These are phyloP conservation scores for Nemurella pictetii DNA, from an alignment of 2,888 invertebrate genomes.

Conservation along the genomic window DNA sequence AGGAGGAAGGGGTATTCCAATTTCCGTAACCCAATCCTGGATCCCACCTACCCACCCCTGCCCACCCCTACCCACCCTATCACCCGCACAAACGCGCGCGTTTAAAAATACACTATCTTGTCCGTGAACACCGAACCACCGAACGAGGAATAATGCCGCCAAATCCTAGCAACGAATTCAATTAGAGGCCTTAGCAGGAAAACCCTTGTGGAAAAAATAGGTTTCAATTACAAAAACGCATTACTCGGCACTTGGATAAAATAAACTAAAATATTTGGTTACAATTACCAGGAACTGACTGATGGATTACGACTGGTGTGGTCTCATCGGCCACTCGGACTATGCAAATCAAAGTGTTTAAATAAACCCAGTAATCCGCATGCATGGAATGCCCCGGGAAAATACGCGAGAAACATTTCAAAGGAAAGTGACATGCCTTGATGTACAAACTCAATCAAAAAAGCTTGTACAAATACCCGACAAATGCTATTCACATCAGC, in stretches of 20 bases:
- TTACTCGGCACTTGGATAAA: not conserved
- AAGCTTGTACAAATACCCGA: no score
- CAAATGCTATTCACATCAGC: no score
- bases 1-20: constrained; percentile 27
- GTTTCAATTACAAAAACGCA: not conserved
- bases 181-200: constrained; percentile 4
- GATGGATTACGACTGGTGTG: no score
- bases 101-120: constrained; percentile 14
- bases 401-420: no score
- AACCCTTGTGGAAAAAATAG: not conserved
- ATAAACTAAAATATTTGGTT: not conserved
- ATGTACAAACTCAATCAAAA: no score
- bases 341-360: no score
- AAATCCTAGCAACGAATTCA: constrained; percentile 7
- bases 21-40: constrained; percentile 30
- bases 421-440: no score
- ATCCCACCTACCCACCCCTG: not conserved
- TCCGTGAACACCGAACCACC: no score
- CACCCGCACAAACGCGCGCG: not conserved
- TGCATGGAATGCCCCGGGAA: no score
- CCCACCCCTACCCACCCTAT: not conserved
- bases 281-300: no score
- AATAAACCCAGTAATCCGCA: no score
- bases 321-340: no score
- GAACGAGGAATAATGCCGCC: constrained; percentile 25